phyloP scores from a whole-genome alignment of 2,797 vertebrate genomes.

The Heliangelus exortis region DNA sequence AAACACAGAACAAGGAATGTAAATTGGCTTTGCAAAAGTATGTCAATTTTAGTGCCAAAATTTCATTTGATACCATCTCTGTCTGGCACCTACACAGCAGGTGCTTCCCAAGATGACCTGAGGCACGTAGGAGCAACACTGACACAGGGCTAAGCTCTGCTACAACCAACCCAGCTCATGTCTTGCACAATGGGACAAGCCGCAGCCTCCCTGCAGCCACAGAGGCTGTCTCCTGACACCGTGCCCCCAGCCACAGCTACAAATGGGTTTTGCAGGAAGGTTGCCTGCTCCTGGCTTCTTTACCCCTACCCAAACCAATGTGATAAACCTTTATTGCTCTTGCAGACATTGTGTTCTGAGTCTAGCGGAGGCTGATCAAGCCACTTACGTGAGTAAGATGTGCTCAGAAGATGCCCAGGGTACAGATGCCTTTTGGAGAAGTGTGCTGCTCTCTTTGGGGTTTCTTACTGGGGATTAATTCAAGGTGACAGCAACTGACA shows the following conservation, averaged over 20 bases:
- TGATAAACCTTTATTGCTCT: background rate
- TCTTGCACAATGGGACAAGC: fast-evolving
- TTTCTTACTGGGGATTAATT: background rate
- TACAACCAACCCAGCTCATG: background rate
- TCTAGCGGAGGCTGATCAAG: background rate
- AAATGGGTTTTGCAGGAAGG: background rate
- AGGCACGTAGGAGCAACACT: background rate
- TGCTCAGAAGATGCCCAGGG: background rate
- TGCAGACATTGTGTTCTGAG: background rate
- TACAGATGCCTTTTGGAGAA: background rate
- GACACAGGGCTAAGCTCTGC: background rate
- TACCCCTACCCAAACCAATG: background rate
- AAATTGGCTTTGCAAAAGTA: slow-evolving; percentile 32
- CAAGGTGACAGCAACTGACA: background rate
- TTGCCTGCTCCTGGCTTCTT: background rate
- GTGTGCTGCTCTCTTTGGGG: background rate
- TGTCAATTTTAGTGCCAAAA: slow-evolving; percentile 13
- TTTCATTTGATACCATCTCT: slow-evolving; percentile 51
- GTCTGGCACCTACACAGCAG: slow-evolving; percentile 61
- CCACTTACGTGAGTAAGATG: background rate
- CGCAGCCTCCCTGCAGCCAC: too few relatives aligned
- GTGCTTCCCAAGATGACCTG: slow-evolving; percentile 47
- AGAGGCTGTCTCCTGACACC: background rate
- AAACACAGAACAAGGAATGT: slow-evolving; percentile 53
- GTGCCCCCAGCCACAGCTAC: background rate